These are phyloP conservation scores for Protosalanx chinensis DNA, from an alignment of 2,797 vertebrate species.

Conservation along the genomic window DNA sequence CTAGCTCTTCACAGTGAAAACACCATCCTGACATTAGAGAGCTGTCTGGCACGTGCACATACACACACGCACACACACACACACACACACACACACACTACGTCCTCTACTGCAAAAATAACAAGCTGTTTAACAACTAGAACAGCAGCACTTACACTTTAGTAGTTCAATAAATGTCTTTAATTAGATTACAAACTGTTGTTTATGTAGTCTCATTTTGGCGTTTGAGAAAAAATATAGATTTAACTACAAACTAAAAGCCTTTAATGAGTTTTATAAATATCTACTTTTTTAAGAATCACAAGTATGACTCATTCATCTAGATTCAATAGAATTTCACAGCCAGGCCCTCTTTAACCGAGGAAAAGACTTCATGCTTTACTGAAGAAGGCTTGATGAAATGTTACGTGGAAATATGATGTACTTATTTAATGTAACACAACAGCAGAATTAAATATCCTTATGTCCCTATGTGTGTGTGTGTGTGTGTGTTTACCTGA, in stretches of 20 bases:
- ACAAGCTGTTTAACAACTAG: slow-evolving; percentile 54
- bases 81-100: slow-evolving; percentile 26
- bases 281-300: too few species aligned
- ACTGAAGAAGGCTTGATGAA: neutral
- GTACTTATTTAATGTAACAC: neutral
- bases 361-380: neutral
- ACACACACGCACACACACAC: too few species aligned
- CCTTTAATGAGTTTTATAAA: too few species aligned
- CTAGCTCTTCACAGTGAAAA: slow-evolving; percentile 74
- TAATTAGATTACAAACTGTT: slow-evolving; percentile 57
- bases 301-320: too few species aligned
- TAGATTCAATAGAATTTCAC: too few species aligned
- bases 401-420: neutral
- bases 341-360: too few species aligned
- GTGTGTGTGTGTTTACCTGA: slow-evolving; percentile 75
- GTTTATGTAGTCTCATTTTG: slow-evolving; percentile 45
- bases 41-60: slow-evolving; percentile 27
- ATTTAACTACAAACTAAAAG: neutral
- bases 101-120: slow-evolving; percentile 49
- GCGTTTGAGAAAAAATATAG: neutral
- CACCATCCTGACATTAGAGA: slow-evolving; percentile 69
- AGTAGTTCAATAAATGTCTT: slow-evolving; percentile 54
- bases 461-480: slow-evolving; percentile 13
- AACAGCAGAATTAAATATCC: neutral
- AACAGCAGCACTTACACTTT: slow-evolving; percentile 51